Evolutionary conservation across 2,113 vertebrate genomes (phyloP).

Genomic region (Crypturellus undulatus): DNA sequence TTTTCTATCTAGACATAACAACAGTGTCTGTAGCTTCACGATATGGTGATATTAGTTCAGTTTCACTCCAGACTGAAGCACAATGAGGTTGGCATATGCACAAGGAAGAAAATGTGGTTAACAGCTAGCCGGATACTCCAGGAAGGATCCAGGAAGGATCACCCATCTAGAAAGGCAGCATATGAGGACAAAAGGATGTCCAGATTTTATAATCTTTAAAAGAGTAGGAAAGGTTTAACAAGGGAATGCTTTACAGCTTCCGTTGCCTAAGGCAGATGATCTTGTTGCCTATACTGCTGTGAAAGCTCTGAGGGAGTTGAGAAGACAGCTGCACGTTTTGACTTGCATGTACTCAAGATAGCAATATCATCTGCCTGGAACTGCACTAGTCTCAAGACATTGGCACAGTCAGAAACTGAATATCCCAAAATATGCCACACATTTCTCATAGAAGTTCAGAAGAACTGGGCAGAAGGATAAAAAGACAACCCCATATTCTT

Average conservation of each 20-base stretch:
- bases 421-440: neutral
- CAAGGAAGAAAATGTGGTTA: neutral
- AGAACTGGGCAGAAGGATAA: neutral
- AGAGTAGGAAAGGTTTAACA: neutral
- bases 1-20: neutral
- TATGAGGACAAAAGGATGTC: neutral
- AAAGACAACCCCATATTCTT: neutral
- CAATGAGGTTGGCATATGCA: neutral
- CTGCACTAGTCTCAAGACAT: neutral
- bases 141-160: neutral
- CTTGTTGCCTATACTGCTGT: constrained; percentile 20
- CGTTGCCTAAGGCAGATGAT: constrained; percentile 1
- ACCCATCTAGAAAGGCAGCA: neutral
- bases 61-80: neutral
- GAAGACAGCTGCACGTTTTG: neutral
- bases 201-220: neutral
- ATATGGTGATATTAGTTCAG: neutral
- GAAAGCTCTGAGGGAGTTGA: constrained; percentile 18
- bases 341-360: neutral
- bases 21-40: neutral
- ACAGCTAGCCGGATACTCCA: neutral
- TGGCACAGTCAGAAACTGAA: neutral
- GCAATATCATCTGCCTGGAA: neutral
- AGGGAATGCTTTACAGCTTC: neutral
- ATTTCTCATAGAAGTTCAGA: neutral